Percentiles rank a stretch among this genome's conserved stretches.
Evolutionary conservation across 2,113 vertebrate species (phyloP).

Genomic region (Podiceps cristatus): DNA sequence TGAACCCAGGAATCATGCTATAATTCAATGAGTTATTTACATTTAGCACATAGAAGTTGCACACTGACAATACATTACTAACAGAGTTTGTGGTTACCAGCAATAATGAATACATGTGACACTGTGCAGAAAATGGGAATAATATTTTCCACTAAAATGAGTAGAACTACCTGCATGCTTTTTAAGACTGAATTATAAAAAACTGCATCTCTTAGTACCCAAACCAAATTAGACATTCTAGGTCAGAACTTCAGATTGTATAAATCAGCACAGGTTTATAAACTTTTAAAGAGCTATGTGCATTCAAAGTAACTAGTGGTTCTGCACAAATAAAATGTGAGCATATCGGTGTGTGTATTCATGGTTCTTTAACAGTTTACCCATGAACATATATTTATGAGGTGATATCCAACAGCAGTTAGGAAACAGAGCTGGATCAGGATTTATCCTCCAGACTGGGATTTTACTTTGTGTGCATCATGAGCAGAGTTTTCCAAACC

Average conservation of each 20-base stretch:
- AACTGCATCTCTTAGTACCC: neutral
- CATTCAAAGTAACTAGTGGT: neutral
- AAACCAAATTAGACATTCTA: neutral
- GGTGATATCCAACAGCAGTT: neutral
- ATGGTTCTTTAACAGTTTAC: neutral
- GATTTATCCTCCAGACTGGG: neutral
- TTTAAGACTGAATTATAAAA: neutral
- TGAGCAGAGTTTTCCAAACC: neutral
- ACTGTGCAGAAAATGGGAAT: neutral
- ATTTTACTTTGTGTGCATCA: neutral
- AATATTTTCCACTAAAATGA: neutral
- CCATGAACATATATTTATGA: neutral
- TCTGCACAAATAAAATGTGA: neutral
- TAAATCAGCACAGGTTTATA: neutral
- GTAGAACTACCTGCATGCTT: rapidly evolving
- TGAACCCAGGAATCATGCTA: neutral
- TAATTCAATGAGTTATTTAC: neutral
- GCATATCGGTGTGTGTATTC: neutral
- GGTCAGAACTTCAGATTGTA: neutral
- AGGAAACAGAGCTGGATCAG: neutral
- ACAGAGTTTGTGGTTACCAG: neutral
- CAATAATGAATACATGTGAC: neutral
- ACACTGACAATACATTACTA: neutral
- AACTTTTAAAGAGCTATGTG: neutral
- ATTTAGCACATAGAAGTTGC: neutral